Percentiles rank a stretch among this genome's conserved stretches.
Evolutionary conservation across 2,888 invertebrate genomes (phyloP).

Genomic region (Athalia cordata): DNA sequence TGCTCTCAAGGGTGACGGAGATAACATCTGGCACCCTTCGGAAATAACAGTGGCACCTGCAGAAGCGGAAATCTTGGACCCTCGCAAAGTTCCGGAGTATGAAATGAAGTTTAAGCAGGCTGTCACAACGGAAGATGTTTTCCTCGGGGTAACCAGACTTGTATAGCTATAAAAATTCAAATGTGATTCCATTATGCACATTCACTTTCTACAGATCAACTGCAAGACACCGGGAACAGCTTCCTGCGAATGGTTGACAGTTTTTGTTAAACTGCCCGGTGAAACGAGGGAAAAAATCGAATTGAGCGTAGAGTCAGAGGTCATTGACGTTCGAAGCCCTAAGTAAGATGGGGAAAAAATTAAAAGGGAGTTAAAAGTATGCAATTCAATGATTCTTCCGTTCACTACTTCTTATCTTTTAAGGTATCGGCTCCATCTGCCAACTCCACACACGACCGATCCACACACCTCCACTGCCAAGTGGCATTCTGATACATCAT

Average conservation of each 20-base stretch:
- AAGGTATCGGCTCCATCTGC: constrained; percentile 82
- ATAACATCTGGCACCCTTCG: constrained; percentile 72
- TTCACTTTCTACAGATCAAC: constrained; percentile 78
- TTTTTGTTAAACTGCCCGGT: constrained; percentile 84
- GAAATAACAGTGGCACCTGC: constrained; percentile 56
- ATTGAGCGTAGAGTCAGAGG: constrained; percentile 77
- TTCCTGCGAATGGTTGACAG: constrained; percentile 92
- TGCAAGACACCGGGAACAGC: constrained; percentile 86
- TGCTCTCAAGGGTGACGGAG: constrained; percentile 75
- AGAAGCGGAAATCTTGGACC: constrained; percentile 72
- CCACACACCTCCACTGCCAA: constrained; percentile 88
- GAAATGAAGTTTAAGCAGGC: constrained; percentile 90
- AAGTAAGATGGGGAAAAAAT: constrained; percentile 57
- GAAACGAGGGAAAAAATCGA: constrained; percentile 86
- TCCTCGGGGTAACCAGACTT: constrained; percentile 80
- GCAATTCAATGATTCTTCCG: constrained; percentile 64
- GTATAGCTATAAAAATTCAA: neutral
- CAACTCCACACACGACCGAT: constrained; percentile 88
- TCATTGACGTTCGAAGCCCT: constrained; percentile 69
- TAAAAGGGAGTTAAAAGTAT: constrained; percentile 63
- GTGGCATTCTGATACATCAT: constrained; percentile 82
- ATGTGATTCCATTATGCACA: constrained; percentile 51
- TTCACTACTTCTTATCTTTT: constrained; percentile 57
- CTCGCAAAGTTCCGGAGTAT: constrained; percentile 83
- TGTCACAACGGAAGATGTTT: constrained; percentile 90